Evolutionary conservation across 2,113 vertebrate genomes (phyloP).

Genomic region (Tichodroma muraria): DNA sequence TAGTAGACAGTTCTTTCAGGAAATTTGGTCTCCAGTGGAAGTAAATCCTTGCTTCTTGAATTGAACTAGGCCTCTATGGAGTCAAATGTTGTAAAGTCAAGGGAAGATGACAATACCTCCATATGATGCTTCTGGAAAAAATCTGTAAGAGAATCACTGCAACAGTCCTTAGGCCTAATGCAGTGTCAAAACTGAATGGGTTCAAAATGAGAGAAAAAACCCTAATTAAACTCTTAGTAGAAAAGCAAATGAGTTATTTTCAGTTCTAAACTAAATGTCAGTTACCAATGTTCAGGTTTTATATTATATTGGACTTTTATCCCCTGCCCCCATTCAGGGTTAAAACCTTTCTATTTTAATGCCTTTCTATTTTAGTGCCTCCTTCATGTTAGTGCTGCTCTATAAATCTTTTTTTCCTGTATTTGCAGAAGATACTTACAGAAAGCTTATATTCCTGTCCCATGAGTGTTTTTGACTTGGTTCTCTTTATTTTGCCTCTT

Average conservation of each 20-base stretch:
- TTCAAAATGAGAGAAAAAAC: background rate
- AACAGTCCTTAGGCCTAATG: background rate
- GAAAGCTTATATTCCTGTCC: conserved; percentile 42
- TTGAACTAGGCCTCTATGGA: background rate
- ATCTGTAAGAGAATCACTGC: background rate
- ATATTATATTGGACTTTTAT: background rate
- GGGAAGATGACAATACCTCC: background rate
- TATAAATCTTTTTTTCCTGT: background rate
- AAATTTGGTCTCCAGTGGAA: background rate
- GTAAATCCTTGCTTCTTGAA: background rate
- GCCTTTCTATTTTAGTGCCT: background rate
- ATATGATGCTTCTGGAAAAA: background rate
- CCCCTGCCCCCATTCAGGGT: background rate
- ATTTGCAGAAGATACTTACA: conserved; percentile 44
- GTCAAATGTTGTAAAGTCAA: background rate
- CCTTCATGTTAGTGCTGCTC: background rate
- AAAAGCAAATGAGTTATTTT: background rate
- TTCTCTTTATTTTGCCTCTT: conserved; percentile 30
- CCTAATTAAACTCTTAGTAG: background rate
- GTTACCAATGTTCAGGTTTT: background rate
- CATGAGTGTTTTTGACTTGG: conserved; percentile 30
- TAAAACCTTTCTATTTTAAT: background rate
- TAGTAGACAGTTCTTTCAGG: background rate
- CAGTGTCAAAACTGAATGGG: background rate
- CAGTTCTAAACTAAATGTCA: background rate